Evolutionary conservation across 1,140 invertebrate genomes (phyloP), one percentile per base, ranked within the genome.

Genomic region (Rhagoletis zephyria): DNA sequence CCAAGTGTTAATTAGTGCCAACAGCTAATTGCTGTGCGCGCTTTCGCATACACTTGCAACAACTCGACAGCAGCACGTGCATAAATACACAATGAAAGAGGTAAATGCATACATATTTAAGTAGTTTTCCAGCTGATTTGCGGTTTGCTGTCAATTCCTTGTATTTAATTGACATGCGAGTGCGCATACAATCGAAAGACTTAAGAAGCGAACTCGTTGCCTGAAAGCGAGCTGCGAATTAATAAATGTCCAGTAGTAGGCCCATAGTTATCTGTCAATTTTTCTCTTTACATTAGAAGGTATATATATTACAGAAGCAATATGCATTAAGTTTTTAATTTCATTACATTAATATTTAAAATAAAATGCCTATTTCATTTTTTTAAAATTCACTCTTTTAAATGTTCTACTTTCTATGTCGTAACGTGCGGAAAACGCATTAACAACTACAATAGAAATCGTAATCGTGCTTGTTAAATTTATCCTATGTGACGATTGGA

Each of bases 21-120:
- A 81, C 74, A 81, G 74, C 74, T 81, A 81, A 81, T 81, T 81
- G 74, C 74, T 81, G 74, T 56, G 74, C 74, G 74, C 74, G 48
- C 74, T 81, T 56, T 59, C 48, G 74, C 74, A 81, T 81, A 81
- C 74, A 56, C 7, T 56, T 14, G 74, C 48, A 56, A 10, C 74
- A 81, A 56, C 74, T 19, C 74, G 48, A 16, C 74, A 16, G 48
- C 45, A 14, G 2, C 45, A 4, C 6, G 9, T 56, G 10, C 74
- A 51, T 16, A 81, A n/a, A n/a, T 56, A 42, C 48, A 1, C 16
- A 56, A 56, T 42, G 5, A 5, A n/a, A 81, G 2, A 81, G 16
- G 19, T 81, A 81, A n/a, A 10, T 51, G 45, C 48, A 30, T 48
- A 51, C 48, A 30, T 63, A 63, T n/a, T 74, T 16, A 74, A 74